Evolutionary conservation across 2,797 vertebrate genomes (phyloP).

Genomic region (Synanceia verrucosa): DNA sequence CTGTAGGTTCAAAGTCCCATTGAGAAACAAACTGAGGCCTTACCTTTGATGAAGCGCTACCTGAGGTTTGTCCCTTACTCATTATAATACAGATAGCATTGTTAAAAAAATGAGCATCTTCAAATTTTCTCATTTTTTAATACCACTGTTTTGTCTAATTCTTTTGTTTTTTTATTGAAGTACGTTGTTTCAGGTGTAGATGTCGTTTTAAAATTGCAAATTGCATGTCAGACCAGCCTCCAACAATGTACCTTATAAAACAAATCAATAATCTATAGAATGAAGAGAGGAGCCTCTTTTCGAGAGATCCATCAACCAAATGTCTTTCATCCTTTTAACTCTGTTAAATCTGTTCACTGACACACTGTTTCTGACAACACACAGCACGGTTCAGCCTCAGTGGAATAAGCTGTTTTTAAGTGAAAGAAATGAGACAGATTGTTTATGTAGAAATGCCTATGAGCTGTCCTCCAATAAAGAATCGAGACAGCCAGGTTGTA

Average conservation of each 20-base stretch:
- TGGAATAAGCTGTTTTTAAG: neutral
- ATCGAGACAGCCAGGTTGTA: no score
- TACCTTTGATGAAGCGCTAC: conserved; percentile 29
- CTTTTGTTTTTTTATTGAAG: neutral
- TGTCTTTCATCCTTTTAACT: conserved; percentile 13
- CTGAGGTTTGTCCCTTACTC: neutral
- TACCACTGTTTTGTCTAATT: neutral
- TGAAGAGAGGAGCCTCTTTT: conserved; percentile 23
- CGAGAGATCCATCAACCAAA: conserved; percentile 22
- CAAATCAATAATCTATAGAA: conserved; percentile 51
- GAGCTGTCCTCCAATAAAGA: no score
- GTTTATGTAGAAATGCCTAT: no score
- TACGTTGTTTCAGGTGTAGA: neutral
- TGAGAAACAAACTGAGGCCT: conserved; percentile 33
- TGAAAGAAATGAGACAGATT: neutral
- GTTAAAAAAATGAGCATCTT: neutral
- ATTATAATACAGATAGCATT: neutral
- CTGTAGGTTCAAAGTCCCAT: conserved; percentile 43
- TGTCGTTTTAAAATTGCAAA: conserved; percentile 19
- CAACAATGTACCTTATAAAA: conserved; percentile 40
- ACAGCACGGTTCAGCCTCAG: neutral
- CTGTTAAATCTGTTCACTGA: neutral
- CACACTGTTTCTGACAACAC: neutral
- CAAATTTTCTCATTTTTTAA: neutral
- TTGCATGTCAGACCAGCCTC: conserved; percentile 30